These are phyloP conservation scores for Talpa occidentalis DNA, from an alignment of 2,113 vertebrate species.

Conservation along the genomic window DNA sequence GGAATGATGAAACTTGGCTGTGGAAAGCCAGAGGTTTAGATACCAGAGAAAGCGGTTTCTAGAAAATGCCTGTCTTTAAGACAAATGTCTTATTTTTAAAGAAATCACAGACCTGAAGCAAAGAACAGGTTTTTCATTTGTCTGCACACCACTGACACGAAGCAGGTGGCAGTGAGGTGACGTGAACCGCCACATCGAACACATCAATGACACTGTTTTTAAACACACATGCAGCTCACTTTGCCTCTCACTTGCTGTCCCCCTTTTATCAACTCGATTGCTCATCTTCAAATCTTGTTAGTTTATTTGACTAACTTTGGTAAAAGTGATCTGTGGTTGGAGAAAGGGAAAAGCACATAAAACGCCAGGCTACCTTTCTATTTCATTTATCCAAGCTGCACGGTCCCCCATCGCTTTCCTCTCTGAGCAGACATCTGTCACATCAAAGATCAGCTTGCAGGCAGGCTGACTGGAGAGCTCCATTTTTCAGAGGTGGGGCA, in stretches of 20 bases:
- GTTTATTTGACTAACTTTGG: neutral
- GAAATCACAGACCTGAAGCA: neutral
- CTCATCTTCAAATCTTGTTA: neutral
- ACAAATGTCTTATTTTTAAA: neutral
- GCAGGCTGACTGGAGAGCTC: neutral
- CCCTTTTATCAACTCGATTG: neutral
- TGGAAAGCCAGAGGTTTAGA: neutral
- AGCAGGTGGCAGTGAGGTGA: neutral
- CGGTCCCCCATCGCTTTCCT: neutral
- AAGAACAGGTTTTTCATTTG: neutral
- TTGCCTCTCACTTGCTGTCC: neutral
- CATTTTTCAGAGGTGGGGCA: neutral
- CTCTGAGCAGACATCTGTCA: neutral
- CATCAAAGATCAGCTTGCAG: neutral
- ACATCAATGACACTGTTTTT: too few species aligned
- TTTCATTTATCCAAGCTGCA: neutral
- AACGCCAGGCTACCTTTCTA: neutral
- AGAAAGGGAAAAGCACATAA: neutral
- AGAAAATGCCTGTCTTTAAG: constrained; percentile 1
- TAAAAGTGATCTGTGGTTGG: neutral
- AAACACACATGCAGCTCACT: neutral
- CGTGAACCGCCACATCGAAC: too few species aligned
- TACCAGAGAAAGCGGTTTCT: neutral
- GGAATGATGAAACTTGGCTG: rapidly evolving
- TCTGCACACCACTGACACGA: rapidly evolving